Conservation (phyloP, 1,140 invertebrate genomes). For the Wiebesia pumilae region DNA sequence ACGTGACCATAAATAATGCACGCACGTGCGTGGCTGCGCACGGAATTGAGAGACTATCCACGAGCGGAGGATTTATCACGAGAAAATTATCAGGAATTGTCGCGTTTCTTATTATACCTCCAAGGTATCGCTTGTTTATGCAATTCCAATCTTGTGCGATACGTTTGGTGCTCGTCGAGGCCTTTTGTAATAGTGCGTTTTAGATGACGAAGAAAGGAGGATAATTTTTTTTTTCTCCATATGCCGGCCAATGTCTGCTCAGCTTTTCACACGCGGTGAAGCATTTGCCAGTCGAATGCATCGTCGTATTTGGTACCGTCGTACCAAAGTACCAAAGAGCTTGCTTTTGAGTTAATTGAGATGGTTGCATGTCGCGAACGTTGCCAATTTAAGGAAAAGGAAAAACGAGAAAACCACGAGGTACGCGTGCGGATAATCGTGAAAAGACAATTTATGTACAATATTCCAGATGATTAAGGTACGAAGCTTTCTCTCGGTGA, state of each 20-base stretch:
- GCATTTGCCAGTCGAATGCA: too few species aligned
- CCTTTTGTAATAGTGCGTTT: too few species aligned
- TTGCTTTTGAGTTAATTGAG: background rate
- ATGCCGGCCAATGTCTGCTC: too few species aligned
- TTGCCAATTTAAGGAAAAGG: background rate
- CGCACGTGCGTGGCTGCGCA: background rate
- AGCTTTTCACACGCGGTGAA: too few species aligned
- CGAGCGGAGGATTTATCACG: too few species aligned
- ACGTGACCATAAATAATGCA: background rate
- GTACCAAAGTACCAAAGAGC: too few species aligned
- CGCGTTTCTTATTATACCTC: background rate
- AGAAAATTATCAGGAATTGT: background rate
- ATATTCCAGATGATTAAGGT: background rate
- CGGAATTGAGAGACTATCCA: background rate
- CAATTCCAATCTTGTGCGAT: too few species aligned
- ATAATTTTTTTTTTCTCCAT: too few species aligned
- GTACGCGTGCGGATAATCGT: background rate
- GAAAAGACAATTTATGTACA: background rate
- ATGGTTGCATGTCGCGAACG: background rate
- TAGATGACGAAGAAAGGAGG: too few species aligned
- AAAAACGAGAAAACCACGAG: too few species aligned
- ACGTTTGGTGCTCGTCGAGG: too few species aligned
- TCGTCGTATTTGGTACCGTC: too few species aligned
- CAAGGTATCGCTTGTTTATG: background rate
- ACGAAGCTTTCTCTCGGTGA: constrained; percentile 1